Percentiles rank a stretch among this genome's conserved stretches.
Conservation (phyloP, 2,113 vertebrate species). For the Phrynosoma blainvillii region DNA sequence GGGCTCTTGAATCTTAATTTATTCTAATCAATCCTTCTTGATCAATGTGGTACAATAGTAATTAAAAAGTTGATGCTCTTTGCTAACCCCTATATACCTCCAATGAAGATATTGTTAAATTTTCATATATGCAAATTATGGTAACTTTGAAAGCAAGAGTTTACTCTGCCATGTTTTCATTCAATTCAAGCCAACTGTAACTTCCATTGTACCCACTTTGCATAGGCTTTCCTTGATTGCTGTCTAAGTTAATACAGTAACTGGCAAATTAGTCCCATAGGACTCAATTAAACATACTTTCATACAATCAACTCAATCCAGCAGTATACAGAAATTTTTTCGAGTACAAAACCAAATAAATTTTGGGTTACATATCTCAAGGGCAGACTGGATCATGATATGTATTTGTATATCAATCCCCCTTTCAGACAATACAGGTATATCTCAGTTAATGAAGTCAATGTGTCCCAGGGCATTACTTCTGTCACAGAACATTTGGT, state of each 20-base stretch:
- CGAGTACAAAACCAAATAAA: neutral
- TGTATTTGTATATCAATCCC: neutral
- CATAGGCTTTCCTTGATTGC: neutral
- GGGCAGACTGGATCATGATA: neutral
- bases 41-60: neutral
- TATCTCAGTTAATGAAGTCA: too few relatives aligned
- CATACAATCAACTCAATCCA: neutral
- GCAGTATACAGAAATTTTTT: neutral
- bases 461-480: too few relatives aligned
- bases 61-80: slow-evolving; percentile 31
- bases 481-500: too few relatives aligned
- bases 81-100: neutral
- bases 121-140: neutral
- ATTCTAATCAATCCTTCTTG: slow-evolving; percentile 28
- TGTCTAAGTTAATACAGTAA: neutral
- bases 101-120: slow-evolving; percentile 22
- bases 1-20: neutral
- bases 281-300: neutral
- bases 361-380: neutral
- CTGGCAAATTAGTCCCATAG: neutral
- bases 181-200: neutral
- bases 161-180: neutral
- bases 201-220: neutral
- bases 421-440: neutral
- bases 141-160: too few relatives aligned